Conservation (phyloP, 1,140 invertebrate species). For the Zaprionus taronus region DNA sequence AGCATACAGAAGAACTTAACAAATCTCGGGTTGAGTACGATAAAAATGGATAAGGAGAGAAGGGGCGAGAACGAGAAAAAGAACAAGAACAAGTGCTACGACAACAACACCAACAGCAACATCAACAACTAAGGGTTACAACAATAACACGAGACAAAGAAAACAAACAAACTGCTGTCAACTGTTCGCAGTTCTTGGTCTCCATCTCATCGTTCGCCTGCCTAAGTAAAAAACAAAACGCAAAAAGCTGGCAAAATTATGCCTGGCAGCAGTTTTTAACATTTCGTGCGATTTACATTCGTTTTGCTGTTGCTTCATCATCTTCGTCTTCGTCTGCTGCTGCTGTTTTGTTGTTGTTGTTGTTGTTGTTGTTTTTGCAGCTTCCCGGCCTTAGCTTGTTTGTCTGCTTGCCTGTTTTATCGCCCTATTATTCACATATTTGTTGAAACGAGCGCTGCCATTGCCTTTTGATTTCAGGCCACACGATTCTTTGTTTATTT, state of each 20-base stretch:
- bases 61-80: constrained; percentile 19
- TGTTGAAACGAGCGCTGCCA: constrained; percentile 65
- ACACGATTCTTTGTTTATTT: constrained; percentile 71
- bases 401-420: constrained; percentile 55
- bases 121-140: constrained; percentile 22
- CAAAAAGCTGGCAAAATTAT: constrained; percentile 49
- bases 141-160: constrained; percentile 18
- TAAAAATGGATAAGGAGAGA: constrained; percentile 29
- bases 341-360: not conserved
- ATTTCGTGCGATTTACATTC: constrained; percentile 46
- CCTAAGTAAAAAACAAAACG: constrained; percentile 24
- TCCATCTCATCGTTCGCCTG: not conserved
- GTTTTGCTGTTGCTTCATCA: constrained; percentile 28
- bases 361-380: constrained; percentile 43
- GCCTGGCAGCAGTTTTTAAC: constrained; percentile 52
- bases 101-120: not conserved
- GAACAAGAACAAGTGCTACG: constrained; percentile 23
- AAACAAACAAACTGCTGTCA: constrained; percentile 41
- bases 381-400: constrained; percentile 26
- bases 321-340: not conserved
- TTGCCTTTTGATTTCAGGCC: constrained; percentile 54
- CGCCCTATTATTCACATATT: constrained; percentile 78
- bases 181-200: constrained; percentile 28
- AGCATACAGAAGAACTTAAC: constrained; percentile 11
- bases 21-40: constrained; percentile 26